A percentile compares a stretch with the other conserved stretches of the same genome.
Conservation (phyloP, 1,140 invertebrate species). For the Hydropsyche tenuis region DNA sequence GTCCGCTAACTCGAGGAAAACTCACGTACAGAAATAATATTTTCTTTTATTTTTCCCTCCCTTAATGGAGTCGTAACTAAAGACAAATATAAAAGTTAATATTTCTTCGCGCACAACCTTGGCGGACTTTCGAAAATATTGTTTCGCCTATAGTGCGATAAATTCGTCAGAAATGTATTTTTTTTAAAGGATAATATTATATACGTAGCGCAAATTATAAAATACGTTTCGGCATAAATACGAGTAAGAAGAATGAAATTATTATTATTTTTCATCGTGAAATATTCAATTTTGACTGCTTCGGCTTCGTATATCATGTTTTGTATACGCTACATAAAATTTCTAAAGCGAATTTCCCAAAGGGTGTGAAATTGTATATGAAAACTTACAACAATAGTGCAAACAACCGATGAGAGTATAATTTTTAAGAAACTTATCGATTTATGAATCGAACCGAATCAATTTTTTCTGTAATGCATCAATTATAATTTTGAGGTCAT, state of each 20-base stretch:
- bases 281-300: neutral
- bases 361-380: conserved; percentile 3
- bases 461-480: no score
- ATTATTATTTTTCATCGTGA: neutral
- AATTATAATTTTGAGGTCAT: no score
- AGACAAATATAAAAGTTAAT: conserved; percentile 6
- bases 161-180: neutral
- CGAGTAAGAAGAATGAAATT: no score
- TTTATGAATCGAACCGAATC: no score
- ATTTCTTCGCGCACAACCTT: neutral
- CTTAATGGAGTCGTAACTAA: conserved; percentile 2
- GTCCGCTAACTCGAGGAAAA: neutral
- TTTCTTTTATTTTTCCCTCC: conserved; percentile 1
- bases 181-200: neutral
- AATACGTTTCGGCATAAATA: no score
- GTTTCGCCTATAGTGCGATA: neutral
- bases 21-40: conserved; percentile 7
- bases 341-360: neutral
- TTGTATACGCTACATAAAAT: neutral
- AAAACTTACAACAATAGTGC: neutral
- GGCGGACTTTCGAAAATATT: neutral
- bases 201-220: no score
- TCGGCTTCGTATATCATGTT: neutral
- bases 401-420: no score
- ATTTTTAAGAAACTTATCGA: no score